Evolutionary conservation across 2,113 vertebrate species (phyloP), one percentile per base, ranked within the genome.

Genomic region (Psettodes erumei): DNA sequence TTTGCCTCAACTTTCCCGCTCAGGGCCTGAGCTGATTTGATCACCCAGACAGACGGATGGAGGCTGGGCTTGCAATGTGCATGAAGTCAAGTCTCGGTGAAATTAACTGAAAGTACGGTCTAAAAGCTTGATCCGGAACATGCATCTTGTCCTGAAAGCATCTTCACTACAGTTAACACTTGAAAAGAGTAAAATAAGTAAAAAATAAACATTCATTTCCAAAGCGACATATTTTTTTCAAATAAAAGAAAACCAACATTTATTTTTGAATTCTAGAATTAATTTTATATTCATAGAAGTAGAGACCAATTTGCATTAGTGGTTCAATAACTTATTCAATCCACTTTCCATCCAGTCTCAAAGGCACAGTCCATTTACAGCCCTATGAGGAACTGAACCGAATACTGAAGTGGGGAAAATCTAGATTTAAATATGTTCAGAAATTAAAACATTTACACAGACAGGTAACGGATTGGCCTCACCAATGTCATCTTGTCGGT

Each of bases 401-500:
- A 88, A 88, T 65, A 82, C 67, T 75, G 79, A 59, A 1, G 50
- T 6, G 42, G 42, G 55, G 25, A 53, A 35, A 8, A 18, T 38
- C n/a, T 1, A 10, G 19, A 69, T 48, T 87, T 85, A 90, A 88
- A 88, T 88, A 80, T 28, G 38, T 27, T 67, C 6, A 73, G 45
- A 75, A 90, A 80, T 83, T 47, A 81, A 89, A 90, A 90, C 64
- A 73, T 86, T 53, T 79, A 86, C 77, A 86, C 59, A 69, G 30
- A 76, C 73, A 45, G 40, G 47, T 35, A 69, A 80, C 77, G 4
- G 53, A 2, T 13, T 19, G 21, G 27, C 55, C 64, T 70, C 70
- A 13, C 37, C 71, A 33, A 42, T 4, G 6, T 38, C 4, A 19
- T 64, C 28, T 71, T 48, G 73, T 18, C 15, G 25, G 9, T 60